Conservation (phyloP, 1,140 invertebrate species). For the Saccostrea glomerata region DNA sequence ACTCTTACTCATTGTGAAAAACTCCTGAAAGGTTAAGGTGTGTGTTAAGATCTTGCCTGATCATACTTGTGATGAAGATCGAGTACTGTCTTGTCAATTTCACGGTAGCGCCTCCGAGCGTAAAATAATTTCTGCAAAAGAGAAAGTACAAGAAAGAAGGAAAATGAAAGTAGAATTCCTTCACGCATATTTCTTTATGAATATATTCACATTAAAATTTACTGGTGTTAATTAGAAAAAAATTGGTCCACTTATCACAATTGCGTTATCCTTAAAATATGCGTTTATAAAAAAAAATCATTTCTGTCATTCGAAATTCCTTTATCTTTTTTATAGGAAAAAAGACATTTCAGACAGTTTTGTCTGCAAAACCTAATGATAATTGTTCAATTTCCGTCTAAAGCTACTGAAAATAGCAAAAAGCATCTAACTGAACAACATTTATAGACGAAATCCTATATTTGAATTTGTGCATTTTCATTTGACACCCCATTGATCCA, state of each 20-base stretch:
- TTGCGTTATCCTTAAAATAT: no score
- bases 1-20: not conserved
- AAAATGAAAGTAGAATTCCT: no score
- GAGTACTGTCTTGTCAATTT: not conserved
- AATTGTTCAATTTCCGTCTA: not conserved
- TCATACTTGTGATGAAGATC: not conserved
- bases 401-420: conserved; percentile 2
- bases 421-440: not conserved
- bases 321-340: not conserved
- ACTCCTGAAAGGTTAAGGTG: not conserved
- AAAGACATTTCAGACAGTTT: not conserved
- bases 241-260: no score
- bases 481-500: not conserved
- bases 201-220: no score
- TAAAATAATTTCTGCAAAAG: no score
- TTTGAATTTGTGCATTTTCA: conserved; percentile 1
- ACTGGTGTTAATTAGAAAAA: no score
- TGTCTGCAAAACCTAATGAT: not conserved
- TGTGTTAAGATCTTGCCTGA: not conserved
- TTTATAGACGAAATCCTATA: conserved; percentile 20
- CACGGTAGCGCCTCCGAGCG: not conserved
- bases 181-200: no score
- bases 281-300: no score
- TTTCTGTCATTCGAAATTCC: no score
- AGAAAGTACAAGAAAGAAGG: no score